Percentiles rank a stretch among this genome's conserved stretches.
Conservation (phyloP, 92 coral and sea anemone species). For the Pocillopora meandrina region DNA sequence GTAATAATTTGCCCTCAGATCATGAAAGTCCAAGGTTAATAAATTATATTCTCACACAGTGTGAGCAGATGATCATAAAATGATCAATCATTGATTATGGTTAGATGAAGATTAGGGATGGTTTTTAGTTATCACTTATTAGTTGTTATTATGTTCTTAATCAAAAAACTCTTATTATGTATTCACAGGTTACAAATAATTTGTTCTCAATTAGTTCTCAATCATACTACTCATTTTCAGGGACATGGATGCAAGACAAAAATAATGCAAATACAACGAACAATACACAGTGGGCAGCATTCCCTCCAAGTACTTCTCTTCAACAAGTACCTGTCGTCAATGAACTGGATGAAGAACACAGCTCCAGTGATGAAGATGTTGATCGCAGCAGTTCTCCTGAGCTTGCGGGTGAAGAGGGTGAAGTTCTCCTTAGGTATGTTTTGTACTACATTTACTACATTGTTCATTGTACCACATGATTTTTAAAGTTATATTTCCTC, state of each 20-base stretch:
- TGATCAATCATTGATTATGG: too few species aligned
- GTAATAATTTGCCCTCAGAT: too few species aligned
- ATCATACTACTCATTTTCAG: background rate
- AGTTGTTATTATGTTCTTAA: too few species aligned
- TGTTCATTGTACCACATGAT: too few species aligned
- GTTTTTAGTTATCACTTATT: too few species aligned
- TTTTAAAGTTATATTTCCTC: background rate
- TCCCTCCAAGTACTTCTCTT: conserved; percentile 29
- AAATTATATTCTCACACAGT: too few species aligned
- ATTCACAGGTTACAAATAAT: background rate
- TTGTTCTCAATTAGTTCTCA: background rate
- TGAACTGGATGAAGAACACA: conserved; percentile 72
- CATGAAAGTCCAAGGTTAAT: too few species aligned
- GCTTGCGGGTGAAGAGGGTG: conserved; percentile 83
- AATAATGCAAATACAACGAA: background rate
- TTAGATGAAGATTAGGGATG: too few species aligned
- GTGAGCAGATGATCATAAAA: too few species aligned
- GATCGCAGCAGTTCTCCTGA: conserved; percentile 84
- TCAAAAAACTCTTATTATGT: too few species aligned
- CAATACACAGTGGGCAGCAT: conserved; percentile 68
- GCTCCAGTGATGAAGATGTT: conserved; percentile 90
- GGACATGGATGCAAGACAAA: conserved; percentile 19
- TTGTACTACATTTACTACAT: background rate
- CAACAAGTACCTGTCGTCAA: conserved; percentile 29
- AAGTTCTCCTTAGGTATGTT: conserved; percentile 73